Conservation (phyloP, 1,140 invertebrate genomes). For the Temnothorax longispinosus region DNA sequence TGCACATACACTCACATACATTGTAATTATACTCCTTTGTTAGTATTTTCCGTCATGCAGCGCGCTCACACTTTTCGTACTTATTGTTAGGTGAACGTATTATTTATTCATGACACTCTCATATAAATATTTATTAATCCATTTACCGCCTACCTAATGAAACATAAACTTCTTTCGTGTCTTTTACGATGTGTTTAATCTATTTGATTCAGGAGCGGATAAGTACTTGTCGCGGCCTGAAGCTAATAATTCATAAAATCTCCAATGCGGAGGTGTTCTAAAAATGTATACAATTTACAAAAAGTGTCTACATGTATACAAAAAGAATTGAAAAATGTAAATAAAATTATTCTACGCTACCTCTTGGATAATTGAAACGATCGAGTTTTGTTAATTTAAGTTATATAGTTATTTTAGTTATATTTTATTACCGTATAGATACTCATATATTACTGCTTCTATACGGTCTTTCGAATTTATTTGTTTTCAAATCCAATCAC, state of each 20-base stretch:
- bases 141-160: slow-evolving; percentile 17
- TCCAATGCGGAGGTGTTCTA: neutral
- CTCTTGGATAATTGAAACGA: neutral
- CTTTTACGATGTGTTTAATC: slow-evolving; percentile 39
- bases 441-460: neutral
- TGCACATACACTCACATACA: neutral
- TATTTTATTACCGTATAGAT: neutral
- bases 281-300: neutral
- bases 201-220: neutral
- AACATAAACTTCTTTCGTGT: slow-evolving; percentile 13
- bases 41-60: slow-evolving; percentile 20
- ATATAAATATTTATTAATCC: slow-evolving; percentile 51
- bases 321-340: neutral
- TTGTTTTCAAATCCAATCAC: slow-evolving; percentile 8
- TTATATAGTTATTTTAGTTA: neutral
- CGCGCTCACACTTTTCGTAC: neutral
- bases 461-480: neutral
- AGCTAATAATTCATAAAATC: neutral
- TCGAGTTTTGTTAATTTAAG: neutral
- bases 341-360: neutral
- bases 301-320: too few species aligned
- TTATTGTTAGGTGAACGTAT: neutral
- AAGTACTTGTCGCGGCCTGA: neutral
- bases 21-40: slow-evolving; percentile 48
- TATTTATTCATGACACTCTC: slow-evolving; percentile 37